A percentile compares a stretch with the other conserved stretches of the same genome.
phyloP scores from a whole-genome alignment of 2,888 invertebrate genomes.

The Trypoxylon attenuatum region DNA sequence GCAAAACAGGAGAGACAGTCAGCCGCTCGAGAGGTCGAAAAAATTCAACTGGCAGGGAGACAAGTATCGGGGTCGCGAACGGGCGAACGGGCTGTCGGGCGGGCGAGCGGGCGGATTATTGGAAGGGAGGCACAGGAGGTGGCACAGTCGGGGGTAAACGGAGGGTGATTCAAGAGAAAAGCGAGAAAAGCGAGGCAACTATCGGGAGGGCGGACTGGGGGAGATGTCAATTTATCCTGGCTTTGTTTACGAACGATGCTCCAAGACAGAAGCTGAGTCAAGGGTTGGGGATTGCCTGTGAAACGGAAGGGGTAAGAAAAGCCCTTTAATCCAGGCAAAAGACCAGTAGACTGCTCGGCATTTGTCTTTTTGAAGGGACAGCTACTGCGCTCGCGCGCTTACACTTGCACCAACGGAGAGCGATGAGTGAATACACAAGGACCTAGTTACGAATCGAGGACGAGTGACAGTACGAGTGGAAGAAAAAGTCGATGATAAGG shows the following conservation, averaged over 20 bases:
- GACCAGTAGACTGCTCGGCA: constrained; percentile 50
- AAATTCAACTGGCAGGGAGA: too few relatives aligned
- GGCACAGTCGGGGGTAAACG: background rate
- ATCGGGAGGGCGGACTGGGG: constrained; percentile 38
- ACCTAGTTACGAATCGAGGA: too few relatives aligned
- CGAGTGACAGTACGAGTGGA: too few relatives aligned
- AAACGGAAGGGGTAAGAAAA: constrained; percentile 14
- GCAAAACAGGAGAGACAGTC: too few relatives aligned
- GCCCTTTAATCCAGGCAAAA: constrained; percentile 59
- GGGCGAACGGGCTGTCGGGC: too few relatives aligned
- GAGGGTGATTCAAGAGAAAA: constrained; percentile 9
- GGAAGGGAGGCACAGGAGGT: too few relatives aligned
- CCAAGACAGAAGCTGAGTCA: constrained; percentile 27
- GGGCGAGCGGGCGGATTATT: constrained; percentile 20
- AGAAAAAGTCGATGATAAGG: constrained; percentile 60
- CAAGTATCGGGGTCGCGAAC: too few relatives aligned
- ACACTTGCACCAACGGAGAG: constrained; percentile 29
- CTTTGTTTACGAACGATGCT: constrained; percentile 62
- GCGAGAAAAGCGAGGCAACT: constrained; percentile 19
- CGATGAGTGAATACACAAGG: constrained; percentile 31
- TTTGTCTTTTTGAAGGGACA: constrained; percentile 49
- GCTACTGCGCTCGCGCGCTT: constrained; percentile 40
- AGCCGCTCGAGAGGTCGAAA: too few relatives aligned
- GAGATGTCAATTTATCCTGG: constrained; percentile 61
- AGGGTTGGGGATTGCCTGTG: constrained; percentile 12